A percentile compares a stretch with the other conserved stretches of the same genome.
Evolutionary conservation across 1,140 invertebrate genomes (phyloP).

Genomic region (Bombyx mori): ASM3026992v2 NC_085127.1:11893501-11894000

Average conservation of each 20-base stretch:
- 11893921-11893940: slow-evolving; percentile 52
- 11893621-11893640: no score
- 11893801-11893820: slow-evolving; percentile 15
- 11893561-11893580: no score
- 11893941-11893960: slow-evolving; percentile 23
- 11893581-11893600: no score
- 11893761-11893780: slow-evolving; percentile 8
- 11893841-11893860: slow-evolving; percentile 24
- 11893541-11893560: slow-evolving; percentile 13
- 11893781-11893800: background rate
- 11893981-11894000: background rate
- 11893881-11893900: slow-evolving; percentile 21
- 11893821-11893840: slow-evolving; percentile 17
- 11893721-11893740: no score
- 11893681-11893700: slow-evolving; percentile 16
- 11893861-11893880: slow-evolving; percentile 37
- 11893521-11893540: slow-evolving; percentile 48
- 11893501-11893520: background rate
- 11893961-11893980: slow-evolving; percentile 24
- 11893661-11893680: slow-evolving; percentile 3
- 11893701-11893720: slow-evolving; percentile 14
- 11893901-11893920: slow-evolving; percentile 51
- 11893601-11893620: no score
- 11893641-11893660: no score
- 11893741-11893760: slow-evolving; percentile 10